Evolutionary conservation across 1,140 invertebrate species (phyloP).

Genomic region (Hesperophylax magnus): DNA sequence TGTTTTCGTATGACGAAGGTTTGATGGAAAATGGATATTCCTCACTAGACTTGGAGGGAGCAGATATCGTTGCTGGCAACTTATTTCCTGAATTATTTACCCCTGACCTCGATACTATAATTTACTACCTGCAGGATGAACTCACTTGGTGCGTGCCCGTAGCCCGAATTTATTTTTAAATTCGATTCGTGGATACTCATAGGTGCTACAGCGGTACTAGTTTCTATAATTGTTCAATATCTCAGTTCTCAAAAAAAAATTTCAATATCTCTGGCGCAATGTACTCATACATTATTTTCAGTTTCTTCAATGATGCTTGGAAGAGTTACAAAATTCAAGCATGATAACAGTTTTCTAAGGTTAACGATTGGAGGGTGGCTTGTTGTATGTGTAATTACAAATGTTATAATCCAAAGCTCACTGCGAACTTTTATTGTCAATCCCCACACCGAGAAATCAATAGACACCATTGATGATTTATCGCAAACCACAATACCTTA

Average conservation of each 20-base stretch:
- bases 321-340: conserved; percentile 14
- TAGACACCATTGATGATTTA: conserved; percentile 9
- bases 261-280: neutral
- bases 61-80: conserved; percentile 43
- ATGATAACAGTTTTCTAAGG: neutral
- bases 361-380: conserved; percentile 34
- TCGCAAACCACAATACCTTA: neutral
- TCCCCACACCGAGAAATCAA: conserved; percentile 31
- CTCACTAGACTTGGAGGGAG: conserved; percentile 16
- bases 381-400: conserved; percentile 30
- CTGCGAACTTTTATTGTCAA: conserved; percentile 36
- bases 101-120: conserved; percentile 4
- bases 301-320: conserved; percentile 40
- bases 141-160: conserved; percentile 37
- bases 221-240: conserved; percentile 10
- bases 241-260: neutral
- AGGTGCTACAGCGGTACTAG: conserved; percentile 4
- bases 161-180: conserved; percentile 30
- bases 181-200: conserved; percentile 33
- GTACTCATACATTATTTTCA: conserved; percentile 26
- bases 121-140: conserved; percentile 43
- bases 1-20: neutral
- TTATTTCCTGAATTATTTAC: conserved; percentile 27
- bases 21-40: neutral
- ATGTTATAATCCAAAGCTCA: conserved; percentile 43